Base-by-base conservation (phyloP, 2,113 vertebrate genomes). In the Nothobranchius furzeri region DNA sequence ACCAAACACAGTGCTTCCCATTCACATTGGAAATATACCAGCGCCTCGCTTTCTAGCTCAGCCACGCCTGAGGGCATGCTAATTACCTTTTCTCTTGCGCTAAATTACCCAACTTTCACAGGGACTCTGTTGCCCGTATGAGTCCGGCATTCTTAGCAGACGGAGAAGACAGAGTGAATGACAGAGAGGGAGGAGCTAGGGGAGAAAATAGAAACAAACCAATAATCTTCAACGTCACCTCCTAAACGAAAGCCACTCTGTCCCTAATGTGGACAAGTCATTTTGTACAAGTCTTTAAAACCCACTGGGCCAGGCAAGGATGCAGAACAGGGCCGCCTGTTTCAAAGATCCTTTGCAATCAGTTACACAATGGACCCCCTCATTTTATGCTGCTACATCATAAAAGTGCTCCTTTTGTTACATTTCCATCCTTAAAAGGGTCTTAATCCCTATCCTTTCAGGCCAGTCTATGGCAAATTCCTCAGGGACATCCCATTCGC, bases 341-440 rank as follows among this genome's bases (percentile, higher is more conserved):
- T 93, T 95, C 94, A 93, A 94, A 95, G 94, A 94, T 94, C 92
- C 95, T 93, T 92, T 93, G 93, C 94, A 95, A 95, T 95, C 92
- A 95, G 89, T 86, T 56, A 76, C 92, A 97, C 95, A 97, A 96
- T 95, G 85, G 88, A 94, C 88, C 80, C 91, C 90, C 94, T 96
- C 95, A 96, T 96, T 97, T 98, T 98, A 95, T 94, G 93, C 94
- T 94, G 94, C 94, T 96, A 95, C 95, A 95, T 97, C 95, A 95
- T 96, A 95, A 95, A 98, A 96, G 94, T 96, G 94, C 89, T 93
- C 89, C 94, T 95, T 98, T 98, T 98, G 95, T 98, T 96, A 93
- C 94, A 95, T 97, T 96, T 94, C 91, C 90, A 95, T 92, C 90
- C 90, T 95, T 94, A 95, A 97, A 97, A 95, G 76, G 83, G 91